Evolutionary conservation across 2,797 vertebrate species (phyloP), one percentile per base, ranked within the genome.

Genomic region (Sebastes reedi): DNA sequence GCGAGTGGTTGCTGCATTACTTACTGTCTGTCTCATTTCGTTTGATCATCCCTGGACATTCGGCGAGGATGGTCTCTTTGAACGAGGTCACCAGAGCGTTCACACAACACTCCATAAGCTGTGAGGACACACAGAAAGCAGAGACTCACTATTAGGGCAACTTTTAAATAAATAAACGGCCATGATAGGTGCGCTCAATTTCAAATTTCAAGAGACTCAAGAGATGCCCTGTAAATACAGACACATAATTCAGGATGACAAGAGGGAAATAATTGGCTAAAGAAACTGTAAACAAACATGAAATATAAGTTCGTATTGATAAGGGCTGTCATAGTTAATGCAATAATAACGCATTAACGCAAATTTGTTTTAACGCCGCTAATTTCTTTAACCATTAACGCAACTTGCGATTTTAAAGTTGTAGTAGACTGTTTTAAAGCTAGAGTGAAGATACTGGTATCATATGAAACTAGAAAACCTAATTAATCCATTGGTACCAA

Each of bases 101-200:
- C 88, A 99, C 98, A 88, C 98, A 99, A 94, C 98, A 99, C 88
- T 99, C 98, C 98, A 99, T 99, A 60, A 99, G 97, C 98, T 99
- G 96, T 0, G 50, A 65, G 27, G 68, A 83, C 1, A 77, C 22
- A 82, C 11, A 18, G 5, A 36, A 56, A 55, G 73, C 29, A 80
- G 7, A 75, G 39, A 42, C 29, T 54, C 6, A 64, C 4, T 14
- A 4, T 22, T 7, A 60, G 2, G 8, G 58, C 14, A n/a, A 71
- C 10, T 3, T 22, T 22, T 11, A 67, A 36, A 24, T 20, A 18
- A 59, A 46, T 16, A 8, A 20, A 56, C 36, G 32, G 3, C 11
- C 29, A 67, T 5, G 24, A 6, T 6, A 32, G 42, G 42, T 8
- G 42, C 3, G 42, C 42, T 46, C 42, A 20, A 46, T 46, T 46